These are phyloP conservation scores for Gari tellinella DNA, from an alignment of 2,888 invertebrate genomes.

Conservation along the genomic window DNA sequence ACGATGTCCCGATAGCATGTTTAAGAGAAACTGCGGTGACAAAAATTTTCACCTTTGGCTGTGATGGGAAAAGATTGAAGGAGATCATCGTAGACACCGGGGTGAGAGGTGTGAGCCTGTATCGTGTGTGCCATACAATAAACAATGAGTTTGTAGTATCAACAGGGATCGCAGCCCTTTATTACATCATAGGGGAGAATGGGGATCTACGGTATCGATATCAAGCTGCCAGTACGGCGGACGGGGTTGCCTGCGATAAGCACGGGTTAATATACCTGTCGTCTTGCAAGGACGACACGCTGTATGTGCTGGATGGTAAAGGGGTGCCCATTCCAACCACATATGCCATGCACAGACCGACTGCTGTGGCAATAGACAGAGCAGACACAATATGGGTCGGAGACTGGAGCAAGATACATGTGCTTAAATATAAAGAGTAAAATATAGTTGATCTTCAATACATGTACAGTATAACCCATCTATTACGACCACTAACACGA, in stretches of 20 bases:
- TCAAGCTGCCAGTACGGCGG: slow-evolving; percentile 41
- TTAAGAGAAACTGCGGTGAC: slow-evolving; percentile 34
- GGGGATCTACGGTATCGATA: slow-evolving; percentile 49
- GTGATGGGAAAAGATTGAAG: slow-evolving; percentile 28
- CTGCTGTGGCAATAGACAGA: slow-evolving; percentile 50
- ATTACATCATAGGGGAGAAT: slow-evolving; percentile 42
- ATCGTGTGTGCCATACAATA: slow-evolving; percentile 50
- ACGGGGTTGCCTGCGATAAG: slow-evolving; percentile 51
- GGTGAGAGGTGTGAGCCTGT: slow-evolving; percentile 37
- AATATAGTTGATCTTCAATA: too few species aligned
- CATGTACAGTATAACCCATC: too few species aligned
- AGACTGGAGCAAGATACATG: slow-evolving; percentile 55
- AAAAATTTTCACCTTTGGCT: slow-evolving; percentile 38
- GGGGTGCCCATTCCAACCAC: slow-evolving; percentile 50
- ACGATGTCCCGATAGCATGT: slow-evolving; percentile 55
- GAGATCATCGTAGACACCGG: slow-evolving; percentile 47
- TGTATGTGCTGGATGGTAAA: slow-evolving; percentile 46
- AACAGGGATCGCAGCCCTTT: slow-evolving; percentile 45
- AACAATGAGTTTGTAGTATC: slow-evolving; percentile 52
- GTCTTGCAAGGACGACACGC: slow-evolving; percentile 47
- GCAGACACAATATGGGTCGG: slow-evolving; percentile 57
- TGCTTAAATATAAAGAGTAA: slow-evolving; percentile 12
- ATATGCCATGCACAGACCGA: slow-evolving; percentile 58
- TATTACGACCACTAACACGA: too few species aligned
- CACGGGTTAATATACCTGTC: slow-evolving; percentile 58